phyloP scores from a whole-genome alignment of 2,888 invertebrate species.

The Palloptera scutellata region DNA sequence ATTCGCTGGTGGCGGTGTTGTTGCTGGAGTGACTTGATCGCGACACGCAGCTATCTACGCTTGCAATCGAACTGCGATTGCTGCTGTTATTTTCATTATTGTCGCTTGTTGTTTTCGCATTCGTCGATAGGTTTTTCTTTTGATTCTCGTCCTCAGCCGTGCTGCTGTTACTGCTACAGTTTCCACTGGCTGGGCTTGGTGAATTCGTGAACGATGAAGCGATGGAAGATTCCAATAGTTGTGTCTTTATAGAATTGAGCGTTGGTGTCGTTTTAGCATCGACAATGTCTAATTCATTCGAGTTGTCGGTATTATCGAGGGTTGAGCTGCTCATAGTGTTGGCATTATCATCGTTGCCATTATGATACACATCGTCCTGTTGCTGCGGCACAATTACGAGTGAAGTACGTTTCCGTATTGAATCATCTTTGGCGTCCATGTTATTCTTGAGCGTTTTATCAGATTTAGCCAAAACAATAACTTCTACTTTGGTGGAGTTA shows the following conservation, averaged over 20 bases:
- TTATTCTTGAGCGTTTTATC: conserved; percentile 63
- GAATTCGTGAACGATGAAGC: conserved; percentile 31
- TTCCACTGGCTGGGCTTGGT: no score
- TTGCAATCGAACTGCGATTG: conserved; percentile 61
- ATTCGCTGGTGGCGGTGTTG: conserved; percentile 40
- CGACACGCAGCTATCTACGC: conserved; percentile 62
- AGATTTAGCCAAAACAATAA: conserved; percentile 59
- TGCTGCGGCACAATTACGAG: conserved; percentile 60
- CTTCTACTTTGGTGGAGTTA: conserved; percentile 56
- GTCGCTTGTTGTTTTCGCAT: conserved; percentile 16
- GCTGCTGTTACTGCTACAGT: conserved; percentile 18
- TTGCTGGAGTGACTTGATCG: conserved; percentile 48
- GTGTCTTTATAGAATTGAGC: neutral
- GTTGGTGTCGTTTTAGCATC: conserved; percentile 31
- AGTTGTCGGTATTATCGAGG: conserved; percentile 33
- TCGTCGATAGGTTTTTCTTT: conserved; percentile 39
- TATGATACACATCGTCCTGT: conserved; percentile 27
- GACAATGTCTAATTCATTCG: conserved; percentile 20
- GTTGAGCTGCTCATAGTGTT: conserved; percentile 41
- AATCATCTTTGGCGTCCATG: conserved; percentile 62
- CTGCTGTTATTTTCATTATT: conserved; percentile 38
- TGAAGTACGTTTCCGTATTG: conserved; percentile 61
- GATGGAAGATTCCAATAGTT: conserved; percentile 1
- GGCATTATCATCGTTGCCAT: conserved; percentile 16
- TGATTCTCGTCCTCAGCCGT: conserved; percentile 41